These are phyloP conservation scores for Epinephelus moara DNA, from an alignment of 2,113 vertebrate genomes.

Conservation along the genomic window DNA sequence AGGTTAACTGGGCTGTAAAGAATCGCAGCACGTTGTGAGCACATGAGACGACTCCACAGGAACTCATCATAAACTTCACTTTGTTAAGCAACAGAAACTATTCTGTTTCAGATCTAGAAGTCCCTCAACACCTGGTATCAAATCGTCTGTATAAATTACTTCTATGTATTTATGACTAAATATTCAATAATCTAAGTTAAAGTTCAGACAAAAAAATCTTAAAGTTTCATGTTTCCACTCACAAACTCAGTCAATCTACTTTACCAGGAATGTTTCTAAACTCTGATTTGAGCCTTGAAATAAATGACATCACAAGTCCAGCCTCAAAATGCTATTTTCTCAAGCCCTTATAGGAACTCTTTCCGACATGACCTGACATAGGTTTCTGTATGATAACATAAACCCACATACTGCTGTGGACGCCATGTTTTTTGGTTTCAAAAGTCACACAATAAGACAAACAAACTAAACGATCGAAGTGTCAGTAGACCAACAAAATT, in stretches of 20 bases:
- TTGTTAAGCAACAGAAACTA: slow-evolving; percentile 12
- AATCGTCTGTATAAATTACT: neutral
- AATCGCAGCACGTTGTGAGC: slow-evolving; percentile 7
- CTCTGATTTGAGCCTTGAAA: neutral
- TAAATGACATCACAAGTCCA: no score
- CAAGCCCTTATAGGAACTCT: no score
- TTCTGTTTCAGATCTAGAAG: neutral
- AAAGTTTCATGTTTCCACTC: neutral
- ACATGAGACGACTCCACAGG: slow-evolving; percentile 19
- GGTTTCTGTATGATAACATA: no score
- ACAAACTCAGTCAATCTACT: neutral
- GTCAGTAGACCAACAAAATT: no score
- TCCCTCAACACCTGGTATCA: neutral
- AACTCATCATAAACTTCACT: neutral
- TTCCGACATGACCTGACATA: no score
- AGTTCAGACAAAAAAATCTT: neutral
- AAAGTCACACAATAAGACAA: no score
- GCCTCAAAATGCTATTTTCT: no score
- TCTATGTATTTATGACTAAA: neutral
- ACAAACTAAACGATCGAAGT: no score
- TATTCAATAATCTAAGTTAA: neutral
- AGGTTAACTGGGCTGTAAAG: slow-evolving; percentile 61
- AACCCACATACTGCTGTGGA: no score
- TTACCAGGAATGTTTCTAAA: neutral
- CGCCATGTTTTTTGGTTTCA: no score